A percentile compares a stretch with the other conserved stretches of the same genome.
phyloP scores from a whole-genome alignment of 1,140 invertebrate genomes.

The Pygmarrhopalites habei region DNA sequence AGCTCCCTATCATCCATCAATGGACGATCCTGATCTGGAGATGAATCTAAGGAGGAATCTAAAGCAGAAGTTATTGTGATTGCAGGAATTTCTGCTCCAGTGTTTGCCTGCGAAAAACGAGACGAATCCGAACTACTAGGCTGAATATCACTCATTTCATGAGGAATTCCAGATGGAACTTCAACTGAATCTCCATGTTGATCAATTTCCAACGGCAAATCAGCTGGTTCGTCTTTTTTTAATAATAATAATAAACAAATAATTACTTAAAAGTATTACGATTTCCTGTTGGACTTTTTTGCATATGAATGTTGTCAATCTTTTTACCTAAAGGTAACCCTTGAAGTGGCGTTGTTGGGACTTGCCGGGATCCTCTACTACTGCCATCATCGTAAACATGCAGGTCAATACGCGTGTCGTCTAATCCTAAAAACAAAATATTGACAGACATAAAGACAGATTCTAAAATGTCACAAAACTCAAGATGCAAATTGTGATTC shows the following conservation, averaged over 20 bases:
- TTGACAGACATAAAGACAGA: neutral
- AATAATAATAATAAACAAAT: neutral
- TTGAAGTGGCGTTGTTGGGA: constrained; percentile 64
- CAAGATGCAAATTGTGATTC: too few relatives aligned
- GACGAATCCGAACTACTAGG: constrained; percentile 28
- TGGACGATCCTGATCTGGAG: constrained; percentile 1
- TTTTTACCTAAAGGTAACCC: constrained; percentile 54
- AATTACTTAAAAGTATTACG: neutral
- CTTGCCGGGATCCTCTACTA: constrained; percentile 59
- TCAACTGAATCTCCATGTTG: constrained; percentile 13
- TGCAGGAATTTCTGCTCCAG: constrained; percentile 19
- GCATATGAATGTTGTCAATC: too few relatives aligned
- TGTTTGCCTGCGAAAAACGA: neutral
- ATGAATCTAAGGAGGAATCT: constrained; percentile 21
- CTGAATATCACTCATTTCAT: constrained; percentile 28
- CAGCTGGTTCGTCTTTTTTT: constrained; percentile 3
- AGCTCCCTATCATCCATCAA: too few relatives aligned
- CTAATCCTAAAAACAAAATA: constrained; percentile 45
- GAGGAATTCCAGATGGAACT: neutral
- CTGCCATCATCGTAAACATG: constrained; percentile 60
- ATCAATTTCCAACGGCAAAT: constrained; percentile 19
- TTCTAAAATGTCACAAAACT: too few relatives aligned
- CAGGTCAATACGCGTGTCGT: constrained; percentile 65
- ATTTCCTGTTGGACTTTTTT: too few relatives aligned
- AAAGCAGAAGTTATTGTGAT: constrained; percentile 33